These are phyloP conservation scores for Acanthosepion esculentum DNA, from an alignment of 2,888 invertebrate genomes.

Conservation along the genomic window DNA sequence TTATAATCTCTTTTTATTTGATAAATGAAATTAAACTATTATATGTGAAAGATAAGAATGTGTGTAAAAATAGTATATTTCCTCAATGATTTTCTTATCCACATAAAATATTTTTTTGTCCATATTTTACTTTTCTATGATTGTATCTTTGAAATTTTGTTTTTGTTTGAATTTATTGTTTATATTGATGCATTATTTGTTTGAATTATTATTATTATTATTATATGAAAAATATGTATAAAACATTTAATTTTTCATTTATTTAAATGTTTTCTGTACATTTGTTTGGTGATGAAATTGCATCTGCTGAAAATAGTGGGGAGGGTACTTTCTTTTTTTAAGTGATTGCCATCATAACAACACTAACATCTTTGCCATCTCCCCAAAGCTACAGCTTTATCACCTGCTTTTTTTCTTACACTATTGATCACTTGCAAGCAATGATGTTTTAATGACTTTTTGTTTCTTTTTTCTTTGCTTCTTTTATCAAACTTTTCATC, in stretches of 20 bases:
- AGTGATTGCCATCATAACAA: slow-evolving; percentile 35
- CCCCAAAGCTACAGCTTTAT: neutral
- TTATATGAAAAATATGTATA: neutral
- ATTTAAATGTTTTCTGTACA: neutral
- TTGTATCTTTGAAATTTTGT: neutral
- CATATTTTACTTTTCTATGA: neutral
- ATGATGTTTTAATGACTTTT: neutral
- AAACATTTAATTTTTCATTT: neutral
- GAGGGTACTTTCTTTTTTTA: neutral
- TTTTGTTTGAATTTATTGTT: neutral
- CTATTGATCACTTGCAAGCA: neutral
- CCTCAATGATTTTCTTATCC: neutral
- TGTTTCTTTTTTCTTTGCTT: neutral
- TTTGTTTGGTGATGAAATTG: neutral
- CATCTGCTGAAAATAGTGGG: neutral
- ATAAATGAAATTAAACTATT: neutral
- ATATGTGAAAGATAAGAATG: neutral
- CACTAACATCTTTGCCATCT: neutral
- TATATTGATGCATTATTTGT: neutral
- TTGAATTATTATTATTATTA: neutral
- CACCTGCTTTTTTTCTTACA: neutral
- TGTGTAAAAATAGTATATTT: neutral
- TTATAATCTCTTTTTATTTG: too few relatives aligned
- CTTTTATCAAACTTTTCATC: neutral
- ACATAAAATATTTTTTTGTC: neutral